Percentiles rank a stretch among this genome's conserved stretches.
Conservation (phyloP, 2,797 vertebrate genomes). For the Tachyglossus aculeatus region DNA sequence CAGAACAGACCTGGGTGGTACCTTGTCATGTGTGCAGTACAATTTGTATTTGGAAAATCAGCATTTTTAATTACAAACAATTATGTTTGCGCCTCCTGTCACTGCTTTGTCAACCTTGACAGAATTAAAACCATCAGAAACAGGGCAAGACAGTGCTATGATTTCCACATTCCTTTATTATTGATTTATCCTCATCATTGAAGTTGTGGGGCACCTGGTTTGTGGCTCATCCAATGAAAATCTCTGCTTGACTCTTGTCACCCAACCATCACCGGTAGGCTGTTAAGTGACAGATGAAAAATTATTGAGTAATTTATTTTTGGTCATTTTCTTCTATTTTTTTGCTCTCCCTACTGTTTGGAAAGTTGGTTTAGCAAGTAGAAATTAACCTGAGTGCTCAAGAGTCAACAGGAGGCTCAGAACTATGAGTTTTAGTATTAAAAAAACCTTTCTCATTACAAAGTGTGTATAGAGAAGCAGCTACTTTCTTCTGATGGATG, state of each 20-base stretch:
- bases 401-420: slow-evolving; percentile 45
- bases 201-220: not conserved
- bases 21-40: not conserved
- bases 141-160: not conserved
- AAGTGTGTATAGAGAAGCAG: slow-evolving; percentile 17
- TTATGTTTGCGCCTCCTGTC: not conserved
- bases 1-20: not conserved
- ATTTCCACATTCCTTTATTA: not conserved
- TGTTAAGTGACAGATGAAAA: too few relatives aligned
- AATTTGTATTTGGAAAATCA: not conserved
- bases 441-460: slow-evolving; percentile 35
- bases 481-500: slow-evolving; percentile 9
- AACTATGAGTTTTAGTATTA: slow-evolving; percentile 59
- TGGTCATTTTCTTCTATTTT: slow-evolving; percentile 34
- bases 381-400: slow-evolving; percentile 15
- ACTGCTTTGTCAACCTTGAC: not conserved
- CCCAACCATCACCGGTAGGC: too few relatives aligned
- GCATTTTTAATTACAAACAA: not conserved
- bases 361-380: slow-evolving; percentile 51
- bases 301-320: slow-evolving; percentile 17
- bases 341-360: slow-evolving; percentile 7
- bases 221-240: too few relatives aligned
- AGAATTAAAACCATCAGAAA: not conserved
- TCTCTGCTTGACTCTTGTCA: too few relatives aligned
- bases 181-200: not conserved